phyloP scores from a whole-genome alignment of 2,888 invertebrate genomes.

The Taphrorychus bicolor region DNA sequence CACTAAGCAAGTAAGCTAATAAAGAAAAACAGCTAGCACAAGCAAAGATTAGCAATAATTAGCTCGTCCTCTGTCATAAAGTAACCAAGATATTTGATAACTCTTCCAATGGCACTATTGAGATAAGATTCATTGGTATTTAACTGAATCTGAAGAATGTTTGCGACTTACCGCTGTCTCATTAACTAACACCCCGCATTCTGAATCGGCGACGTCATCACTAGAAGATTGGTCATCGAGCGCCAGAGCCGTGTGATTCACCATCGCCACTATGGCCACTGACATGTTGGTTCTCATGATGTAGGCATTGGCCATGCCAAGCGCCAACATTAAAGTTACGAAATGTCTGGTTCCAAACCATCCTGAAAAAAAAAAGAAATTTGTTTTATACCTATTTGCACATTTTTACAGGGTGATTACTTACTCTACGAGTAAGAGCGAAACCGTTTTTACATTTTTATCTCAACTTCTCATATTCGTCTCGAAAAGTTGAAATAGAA shows the following conservation, averaged over 20 bases:
- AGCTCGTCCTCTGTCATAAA: background rate
- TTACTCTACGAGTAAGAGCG: too few species aligned
- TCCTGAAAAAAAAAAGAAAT: conserved; percentile 61
- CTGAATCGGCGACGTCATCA: conserved; percentile 54
- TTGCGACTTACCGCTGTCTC: conserved; percentile 45
- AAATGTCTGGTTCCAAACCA: conserved; percentile 78
- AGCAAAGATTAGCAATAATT: too few species aligned
- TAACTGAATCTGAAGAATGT: too few species aligned
- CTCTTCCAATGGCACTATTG: too few species aligned
- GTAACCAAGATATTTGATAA: background rate
- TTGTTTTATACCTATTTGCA: too few species aligned
- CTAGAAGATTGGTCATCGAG: conserved; percentile 38
- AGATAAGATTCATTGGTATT: too few species aligned
- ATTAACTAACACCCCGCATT: conserved; percentile 65
- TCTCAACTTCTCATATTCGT: too few species aligned
- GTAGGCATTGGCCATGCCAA: conserved; percentile 91
- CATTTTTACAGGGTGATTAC: too few species aligned
- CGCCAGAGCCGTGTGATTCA: conserved; percentile 78
- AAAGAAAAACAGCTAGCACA: too few species aligned
- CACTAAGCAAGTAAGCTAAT: too few species aligned
- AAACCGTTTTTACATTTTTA: too few species aligned
- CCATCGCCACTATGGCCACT: conserved; percentile 90
- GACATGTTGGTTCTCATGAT: conserved; percentile 92
- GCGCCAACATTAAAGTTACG: conserved; percentile 87
- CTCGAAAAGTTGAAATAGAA: too few species aligned